Conservation (phyloP, 2,797 vertebrate species). For the Gambusia yucatana region DNA sequence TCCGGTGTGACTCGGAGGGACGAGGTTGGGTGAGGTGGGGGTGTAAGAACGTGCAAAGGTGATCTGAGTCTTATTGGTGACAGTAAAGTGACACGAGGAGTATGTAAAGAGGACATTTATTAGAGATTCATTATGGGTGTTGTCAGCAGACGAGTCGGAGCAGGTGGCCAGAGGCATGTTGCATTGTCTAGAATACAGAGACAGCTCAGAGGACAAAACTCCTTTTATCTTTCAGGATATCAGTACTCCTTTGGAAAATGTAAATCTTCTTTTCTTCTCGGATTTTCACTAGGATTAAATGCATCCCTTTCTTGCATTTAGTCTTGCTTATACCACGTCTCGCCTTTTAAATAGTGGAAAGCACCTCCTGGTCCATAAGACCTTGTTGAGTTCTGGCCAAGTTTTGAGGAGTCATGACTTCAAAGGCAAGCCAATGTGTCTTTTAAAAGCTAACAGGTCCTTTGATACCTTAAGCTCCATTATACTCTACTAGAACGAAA, state of each 20-base stretch:
- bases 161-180: conserved; percentile 73
- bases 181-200: conserved; percentile 72
- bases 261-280: conserved; percentile 49
- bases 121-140: conserved; percentile 57
- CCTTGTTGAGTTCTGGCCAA: conserved; percentile 38
- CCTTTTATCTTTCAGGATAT: conserved; percentile 62
- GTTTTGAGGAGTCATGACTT: conserved; percentile 58
- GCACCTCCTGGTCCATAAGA: conserved; percentile 12
- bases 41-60: conserved; percentile 38
- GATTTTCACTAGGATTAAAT: conserved; percentile 45
- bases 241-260: conserved; percentile 63
- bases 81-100: conserved; percentile 40
- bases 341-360: conserved; percentile 13
- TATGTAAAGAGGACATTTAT: conserved; percentile 69
- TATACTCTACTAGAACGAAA: conserved; percentile 27
- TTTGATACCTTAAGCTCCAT: conserved; percentile 57
- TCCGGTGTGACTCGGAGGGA: conserved; percentile 44
- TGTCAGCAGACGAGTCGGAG: conserved; percentile 70
- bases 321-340: conserved; percentile 3
- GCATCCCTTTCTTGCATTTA: conserved; percentile 24
- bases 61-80: conserved; percentile 47
- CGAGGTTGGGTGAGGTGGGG: conserved; percentile 35
- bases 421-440: conserved; percentile 62
- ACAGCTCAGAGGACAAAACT: conserved; percentile 50
- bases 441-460: conserved; percentile 39